phyloP scores from a whole-genome alignment of 2,113 vertebrate genomes.

The Sceloporus undulatus region DNA sequence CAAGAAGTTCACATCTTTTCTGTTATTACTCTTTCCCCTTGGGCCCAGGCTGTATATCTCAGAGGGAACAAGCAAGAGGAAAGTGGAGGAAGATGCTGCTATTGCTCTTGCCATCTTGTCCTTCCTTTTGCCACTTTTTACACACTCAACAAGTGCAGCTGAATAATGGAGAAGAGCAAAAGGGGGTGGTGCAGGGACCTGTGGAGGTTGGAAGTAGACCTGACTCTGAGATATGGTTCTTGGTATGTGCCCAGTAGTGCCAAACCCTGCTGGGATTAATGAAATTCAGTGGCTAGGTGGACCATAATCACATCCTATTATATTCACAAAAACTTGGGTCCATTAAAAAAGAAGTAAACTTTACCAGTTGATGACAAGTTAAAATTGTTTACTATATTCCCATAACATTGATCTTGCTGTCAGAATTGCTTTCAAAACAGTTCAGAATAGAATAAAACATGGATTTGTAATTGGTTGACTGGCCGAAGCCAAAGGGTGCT shows the following conservation, averaged over 20 bases:
- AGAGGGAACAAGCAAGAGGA: too few relatives aligned
- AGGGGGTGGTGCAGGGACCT: neutral
- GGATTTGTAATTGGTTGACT: too few relatives aligned
- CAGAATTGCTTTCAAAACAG: neutral
- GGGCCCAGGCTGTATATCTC: too few relatives aligned
- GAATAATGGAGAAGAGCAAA: neutral
- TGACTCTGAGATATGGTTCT: neutral
- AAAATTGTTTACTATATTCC: too few relatives aligned
- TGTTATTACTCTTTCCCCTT: too few relatives aligned
- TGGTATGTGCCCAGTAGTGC: neutral
- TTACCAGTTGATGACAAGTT: too few relatives aligned
- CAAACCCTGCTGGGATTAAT: neutral
- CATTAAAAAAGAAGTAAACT: too few relatives aligned
- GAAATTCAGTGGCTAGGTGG: neutral
- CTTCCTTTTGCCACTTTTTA: neutral
- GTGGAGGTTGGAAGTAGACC: neutral
- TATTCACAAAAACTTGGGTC: neutral
- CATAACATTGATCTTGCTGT: neutral
- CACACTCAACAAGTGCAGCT: neutral
- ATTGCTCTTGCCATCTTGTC: too few relatives aligned
- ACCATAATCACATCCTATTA: neutral
- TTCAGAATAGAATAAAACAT: neutral
- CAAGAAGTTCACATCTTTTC: too few relatives aligned
- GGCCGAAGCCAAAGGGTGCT: too few relatives aligned
- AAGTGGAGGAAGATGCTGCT: too few relatives aligned